Evolutionary conservation across 2,888 invertebrate species (phyloP), one percentile per base, ranked within the genome.

Genomic region (Augochlorella aurata): DNA sequence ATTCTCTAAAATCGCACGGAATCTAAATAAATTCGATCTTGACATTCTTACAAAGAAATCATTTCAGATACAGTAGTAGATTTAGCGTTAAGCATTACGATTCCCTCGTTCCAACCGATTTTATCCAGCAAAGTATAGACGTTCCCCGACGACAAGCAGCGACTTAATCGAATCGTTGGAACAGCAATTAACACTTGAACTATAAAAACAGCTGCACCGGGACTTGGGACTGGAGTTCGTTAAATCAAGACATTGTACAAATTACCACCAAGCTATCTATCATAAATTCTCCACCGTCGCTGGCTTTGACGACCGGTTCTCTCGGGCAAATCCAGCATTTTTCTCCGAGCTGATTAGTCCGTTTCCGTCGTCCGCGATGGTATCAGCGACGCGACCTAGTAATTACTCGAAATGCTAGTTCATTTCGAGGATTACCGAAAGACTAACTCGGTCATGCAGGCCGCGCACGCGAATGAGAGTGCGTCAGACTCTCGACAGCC

Each of bases 381-480:
- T 63, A 38, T 38, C 38, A 10, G 29, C 63, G 63, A 63, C 63
- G 29, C 63, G 29, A 21, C 54, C 24, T 18, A 72, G 18, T 61
- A 61, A 63, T 63, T n/a, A 38, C 38, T 29, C 38, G 38, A 63
- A 63, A 63, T 44, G 38, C 63, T 38, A 38, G 18, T 63, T 63
- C 38, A 9, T 29, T 63, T 63, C 8, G 38, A 38, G 38, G 63
- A 44, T 29, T 63, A n/a, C 12, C 65, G 16, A 65, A 49, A 63
- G 29, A 29, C 24, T 29, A 38, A 49, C 38, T 38, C n/a, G 18
- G 45, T 65, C 73, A 65, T 50, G 73, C 73, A 38, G 16, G 65
- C n/a, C n/a, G 38, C 50, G 73, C 65, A 63, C 38, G 63, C 29
- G 29, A 72, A 45, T 49, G 18, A 50, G 73, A 29, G 65, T 73